Conservation (phyloP, 2,113 vertebrate genomes). For the Pseudopipra pipra region DNA sequence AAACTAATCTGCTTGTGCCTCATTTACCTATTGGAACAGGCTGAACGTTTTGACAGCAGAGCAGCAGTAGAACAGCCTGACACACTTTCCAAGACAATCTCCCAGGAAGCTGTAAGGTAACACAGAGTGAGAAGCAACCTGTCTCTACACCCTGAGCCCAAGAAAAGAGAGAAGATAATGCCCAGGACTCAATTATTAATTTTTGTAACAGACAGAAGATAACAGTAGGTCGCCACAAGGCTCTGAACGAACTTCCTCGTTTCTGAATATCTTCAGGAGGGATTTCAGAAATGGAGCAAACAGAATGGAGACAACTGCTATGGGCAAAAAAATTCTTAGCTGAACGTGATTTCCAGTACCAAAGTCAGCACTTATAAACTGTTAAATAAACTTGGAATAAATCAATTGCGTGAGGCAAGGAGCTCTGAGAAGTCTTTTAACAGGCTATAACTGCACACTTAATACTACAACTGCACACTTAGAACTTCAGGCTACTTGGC, state of each 20-base stretch:
- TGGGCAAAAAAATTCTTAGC: neutral
- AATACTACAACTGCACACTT: neutral
- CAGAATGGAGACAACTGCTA: neutral
- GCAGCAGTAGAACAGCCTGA: neutral
- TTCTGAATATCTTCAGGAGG: neutral
- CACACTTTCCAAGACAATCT: neutral
- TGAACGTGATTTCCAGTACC: neutral
- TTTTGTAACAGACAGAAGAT: neutral
- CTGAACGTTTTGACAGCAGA: neutral
- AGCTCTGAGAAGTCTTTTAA: neutral
- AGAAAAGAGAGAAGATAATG: neutral
- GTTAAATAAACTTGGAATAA: neutral
- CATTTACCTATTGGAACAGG: constrained; percentile 10
- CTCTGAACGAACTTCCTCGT: neutral
- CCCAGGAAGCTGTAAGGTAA: neutral
- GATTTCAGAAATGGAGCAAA: neutral
- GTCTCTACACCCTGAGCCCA: neutral
- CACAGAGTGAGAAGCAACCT: neutral
- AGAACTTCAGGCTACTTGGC: neutral
- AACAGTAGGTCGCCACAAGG: neutral
- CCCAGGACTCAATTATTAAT: neutral
- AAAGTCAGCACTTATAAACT: neutral
- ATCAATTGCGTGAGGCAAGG: neutral
- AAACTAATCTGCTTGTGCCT: constrained; percentile 17
- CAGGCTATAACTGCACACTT: neutral